Evolutionary conservation across 92 coral and sea anemone genomes (phyloP), one percentile per base, ranked within the genome.

Genomic region (Ricordea florida): DNA sequence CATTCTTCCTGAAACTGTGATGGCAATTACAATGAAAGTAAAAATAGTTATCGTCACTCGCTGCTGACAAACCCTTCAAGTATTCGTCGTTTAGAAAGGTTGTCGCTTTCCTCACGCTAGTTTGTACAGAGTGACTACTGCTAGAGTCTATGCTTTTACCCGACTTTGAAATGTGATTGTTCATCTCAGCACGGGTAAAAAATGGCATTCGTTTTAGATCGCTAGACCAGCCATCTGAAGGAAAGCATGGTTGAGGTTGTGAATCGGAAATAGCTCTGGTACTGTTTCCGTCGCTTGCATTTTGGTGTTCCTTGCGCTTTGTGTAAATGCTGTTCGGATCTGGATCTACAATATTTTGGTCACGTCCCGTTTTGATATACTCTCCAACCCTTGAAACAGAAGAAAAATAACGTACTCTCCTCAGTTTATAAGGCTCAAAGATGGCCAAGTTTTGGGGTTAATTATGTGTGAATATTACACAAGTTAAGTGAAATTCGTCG

Each of bases 1-100:
- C 82, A 8, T 66, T 82, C 26, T 82, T 82, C 57, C 71, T 28
- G 33, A 63, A 82, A 36, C 88, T 82, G 40, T 82, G 82, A 34
- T 51, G 49, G 59, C 82, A 82, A 1, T 37, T 25, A 9, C 62
- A 42, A 29, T 53, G 46, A 18, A 65, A 51, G 31, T 44, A 69
- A 41, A 69, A 69, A 46, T 24, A 47, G 23, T 9, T 48, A 3
- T 40, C 1, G 25, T 80, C 65, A 47, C 79, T 80, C n/a, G 72
- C 73, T 33, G 77, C 66, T 21, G 57, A 58, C 24, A 78, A 17
- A 32, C 25, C 46, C 35, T 78, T 57, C 1, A 78, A 48, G 23
- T 78, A 78, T 67, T 67, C 77, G 29, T 67, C 69, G n/a, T 65
- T 36, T 17, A 78, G 17, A 13, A 78, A 78, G 26, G 43, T 68